Base-by-base conservation (phyloP, 2,888 invertebrate genomes). In the Dorcus hopei region DNA sequence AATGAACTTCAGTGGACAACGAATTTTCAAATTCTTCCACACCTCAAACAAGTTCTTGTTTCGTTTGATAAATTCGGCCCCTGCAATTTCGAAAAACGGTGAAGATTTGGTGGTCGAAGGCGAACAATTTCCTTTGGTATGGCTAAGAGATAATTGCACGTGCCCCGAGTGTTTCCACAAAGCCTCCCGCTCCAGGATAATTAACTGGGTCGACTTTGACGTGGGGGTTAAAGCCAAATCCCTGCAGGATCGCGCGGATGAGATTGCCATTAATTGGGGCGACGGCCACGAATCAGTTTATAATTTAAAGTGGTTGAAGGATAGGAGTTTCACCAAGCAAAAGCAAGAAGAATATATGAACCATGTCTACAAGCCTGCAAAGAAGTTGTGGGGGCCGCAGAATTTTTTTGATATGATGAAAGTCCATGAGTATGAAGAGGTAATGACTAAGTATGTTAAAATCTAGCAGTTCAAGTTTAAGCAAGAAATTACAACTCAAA, bases 81-180 rank as follows among this genome's bases (percentile, higher is more conserved):
- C 26, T 5, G 26, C 26, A 33, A 33, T 65, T 42, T 57, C 58
- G 3, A 53, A 47, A 2, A 50, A 62, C 48, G 49, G 59, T 14
- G 61, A 61, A 48, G 50, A 61, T 58, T 59, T 65, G 48, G 49
- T 57, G 6, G 50, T 65, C n/a, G 58, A 59, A 42, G 43, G 49
- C 38, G 61, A 65, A 50, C 49, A 41, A 14, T 89, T 84, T 69
- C 89, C 90, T 0, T 80, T 82, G 61, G 82, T 88, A 38, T 90
- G 89, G 88, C 73, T 90, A 39, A 76, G 90, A 64, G 90, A 90
- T 71, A 89, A 89, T 71, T 90, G 90, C 65, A 86, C 84, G 62
- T 90, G 90, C 69, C 73, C 80, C 49, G 68, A 80, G 49, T 90
- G 90, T 69, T 90, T 85, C 70, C 86, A 88, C 68, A 68, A 71